phyloP scores from a whole-genome alignment of 2,888 invertebrate genomes.

The Chymomyza caudatula region DNA sequence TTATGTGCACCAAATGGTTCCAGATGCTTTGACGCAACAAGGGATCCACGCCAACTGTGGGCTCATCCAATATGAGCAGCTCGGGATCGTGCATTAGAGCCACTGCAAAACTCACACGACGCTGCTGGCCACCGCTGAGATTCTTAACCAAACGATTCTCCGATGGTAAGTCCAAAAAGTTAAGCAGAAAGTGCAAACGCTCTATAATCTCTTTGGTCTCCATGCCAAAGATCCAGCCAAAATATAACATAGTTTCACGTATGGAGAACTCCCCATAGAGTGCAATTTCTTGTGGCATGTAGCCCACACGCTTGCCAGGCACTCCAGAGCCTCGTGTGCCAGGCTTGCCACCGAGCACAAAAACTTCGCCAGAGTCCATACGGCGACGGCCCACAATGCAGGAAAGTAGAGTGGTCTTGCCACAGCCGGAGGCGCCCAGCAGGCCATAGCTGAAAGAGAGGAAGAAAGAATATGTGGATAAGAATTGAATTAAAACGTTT shows the following conservation, averaged over 20 bases:
- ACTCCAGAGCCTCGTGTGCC: conserved; percentile 93
- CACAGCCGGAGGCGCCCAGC: conserved; percentile 96
- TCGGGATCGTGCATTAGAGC: conserved; percentile 96
- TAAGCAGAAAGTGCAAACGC: conserved; percentile 89
- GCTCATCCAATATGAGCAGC: conserved; percentile 93
- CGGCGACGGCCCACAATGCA: conserved; percentile 93
- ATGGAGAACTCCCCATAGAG: conserved; percentile 95
- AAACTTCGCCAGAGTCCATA: conserved; percentile 91
- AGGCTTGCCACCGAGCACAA: conserved; percentile 93
- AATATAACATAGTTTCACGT: conserved; percentile 96
- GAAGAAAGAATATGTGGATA: not conserved
- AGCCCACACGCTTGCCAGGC: conserved; percentile 96
- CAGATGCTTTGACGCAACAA: conserved; percentile 94
- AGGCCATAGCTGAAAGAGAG: conserved; percentile 89
- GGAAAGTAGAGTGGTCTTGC: conserved; percentile 95
- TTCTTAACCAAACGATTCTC: conserved; percentile 89
- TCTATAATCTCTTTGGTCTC: conserved; percentile 87
- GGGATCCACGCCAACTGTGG: conserved; percentile 95
- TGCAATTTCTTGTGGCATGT: conserved; percentile 97
- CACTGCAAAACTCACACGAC: conserved; percentile 94
- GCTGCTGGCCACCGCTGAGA: conserved; percentile 93
- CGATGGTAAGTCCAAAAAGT: conserved; percentile 93
- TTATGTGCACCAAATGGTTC: conserved; percentile 94
- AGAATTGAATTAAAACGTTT: not conserved
- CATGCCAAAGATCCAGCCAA: conserved; percentile 98